phyloP scores from a whole-genome alignment of 2,113 vertebrate genomes.

The Tachysurus fulvidraco region DNA sequence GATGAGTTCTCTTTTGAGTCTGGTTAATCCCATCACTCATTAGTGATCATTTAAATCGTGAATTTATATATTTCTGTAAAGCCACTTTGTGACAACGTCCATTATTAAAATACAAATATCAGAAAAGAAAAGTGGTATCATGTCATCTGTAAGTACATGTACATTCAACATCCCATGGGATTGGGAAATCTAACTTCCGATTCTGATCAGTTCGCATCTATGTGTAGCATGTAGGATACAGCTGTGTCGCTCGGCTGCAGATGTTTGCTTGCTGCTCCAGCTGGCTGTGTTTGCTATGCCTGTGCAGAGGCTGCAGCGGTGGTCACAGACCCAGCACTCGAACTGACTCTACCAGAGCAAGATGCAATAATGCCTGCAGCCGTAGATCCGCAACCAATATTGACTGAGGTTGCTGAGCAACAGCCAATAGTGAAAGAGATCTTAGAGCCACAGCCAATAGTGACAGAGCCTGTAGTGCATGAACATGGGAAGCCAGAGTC shows the following conservation, averaged over 20 bases:
- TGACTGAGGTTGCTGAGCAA: slow-evolving; percentile 39
- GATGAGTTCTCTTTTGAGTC: too few species aligned
- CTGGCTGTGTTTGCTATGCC: slow-evolving; percentile 74
- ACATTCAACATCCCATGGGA: neutral
- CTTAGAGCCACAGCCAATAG: slow-evolving; percentile 44
- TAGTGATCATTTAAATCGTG: too few species aligned
- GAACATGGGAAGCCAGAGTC: slow-evolving; percentile 38
- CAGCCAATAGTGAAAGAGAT: slow-evolving; percentile 46
- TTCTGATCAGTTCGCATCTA: slow-evolving; percentile 60
- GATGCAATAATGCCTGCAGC: slow-evolving; percentile 38
- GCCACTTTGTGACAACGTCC: too few species aligned
- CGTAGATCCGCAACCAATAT: slow-evolving; percentile 31
- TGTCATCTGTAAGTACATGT: neutral
- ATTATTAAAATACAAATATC: neutral
- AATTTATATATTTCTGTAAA: too few species aligned
- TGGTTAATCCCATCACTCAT: too few species aligned
- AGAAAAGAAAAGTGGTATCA: neutral
- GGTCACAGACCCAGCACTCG: slow-evolving; percentile 44
- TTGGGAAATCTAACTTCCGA: neutral
- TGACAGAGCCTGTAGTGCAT: slow-evolving; percentile 47
- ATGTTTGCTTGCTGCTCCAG: slow-evolving; percentile 71
- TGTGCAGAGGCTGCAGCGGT: slow-evolving; percentile 73
- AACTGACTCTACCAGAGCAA: slow-evolving; percentile 42
- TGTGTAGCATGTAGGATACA: slow-evolving; percentile 49
- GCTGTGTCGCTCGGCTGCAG: slow-evolving; percentile 57